Evolutionary conservation across 2,888 invertebrate genomes (phyloP).

Genomic region (Drosophila kuntzei): DNA sequence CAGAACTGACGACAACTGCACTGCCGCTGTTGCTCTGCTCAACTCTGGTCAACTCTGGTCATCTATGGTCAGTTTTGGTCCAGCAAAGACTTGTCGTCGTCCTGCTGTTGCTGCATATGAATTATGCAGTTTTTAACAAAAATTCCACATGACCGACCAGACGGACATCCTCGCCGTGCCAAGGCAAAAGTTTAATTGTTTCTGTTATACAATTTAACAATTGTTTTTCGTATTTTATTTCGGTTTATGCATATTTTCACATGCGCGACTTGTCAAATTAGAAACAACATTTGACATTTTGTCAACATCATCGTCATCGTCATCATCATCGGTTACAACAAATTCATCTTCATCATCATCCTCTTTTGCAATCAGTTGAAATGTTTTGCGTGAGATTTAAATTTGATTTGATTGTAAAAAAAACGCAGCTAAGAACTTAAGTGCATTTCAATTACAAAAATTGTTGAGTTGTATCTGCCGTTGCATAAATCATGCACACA

Average conservation of each 20-base stretch:
- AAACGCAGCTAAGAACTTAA: slow-evolving; percentile 62
- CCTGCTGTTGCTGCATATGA: slow-evolving; percentile 61
- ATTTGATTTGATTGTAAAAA: slow-evolving; percentile 15
- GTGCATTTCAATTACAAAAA: slow-evolving; percentile 76
- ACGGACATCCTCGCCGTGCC: slow-evolving; percentile 26
- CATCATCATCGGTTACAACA: not conserved
- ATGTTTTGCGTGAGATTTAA: slow-evolving; percentile 19
- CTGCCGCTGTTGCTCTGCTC: slow-evolving; percentile 26
- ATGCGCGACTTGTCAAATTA: slow-evolving; percentile 57
- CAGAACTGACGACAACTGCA: slow-evolving; percentile 24
- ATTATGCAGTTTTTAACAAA: slow-evolving; percentile 82
- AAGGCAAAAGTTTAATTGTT: slow-evolving; percentile 78
- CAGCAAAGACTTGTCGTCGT: slow-evolving; percentile 45
- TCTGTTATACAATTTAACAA: slow-evolving; percentile 43
- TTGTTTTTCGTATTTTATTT: slow-evolving; percentile 59
- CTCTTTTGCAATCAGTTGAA: slow-evolving; percentile 16
- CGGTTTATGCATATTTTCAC: slow-evolving; percentile 23
- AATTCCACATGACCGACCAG: slow-evolving; percentile 67
- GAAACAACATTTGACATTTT: slow-evolving; percentile 59
- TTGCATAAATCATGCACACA: slow-evolving; percentile 67
- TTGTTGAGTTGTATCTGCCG: slow-evolving; percentile 37
- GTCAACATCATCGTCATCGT: slow-evolving; percentile 10
- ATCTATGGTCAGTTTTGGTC: slow-evolving; percentile 19
- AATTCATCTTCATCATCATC: slow-evolving; percentile 5
- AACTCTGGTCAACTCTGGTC: slow-evolving; percentile 25